phyloP scores from a whole-genome alignment of 2,797 vertebrate species.

The Chelidonichthys spinosus region DNA sequence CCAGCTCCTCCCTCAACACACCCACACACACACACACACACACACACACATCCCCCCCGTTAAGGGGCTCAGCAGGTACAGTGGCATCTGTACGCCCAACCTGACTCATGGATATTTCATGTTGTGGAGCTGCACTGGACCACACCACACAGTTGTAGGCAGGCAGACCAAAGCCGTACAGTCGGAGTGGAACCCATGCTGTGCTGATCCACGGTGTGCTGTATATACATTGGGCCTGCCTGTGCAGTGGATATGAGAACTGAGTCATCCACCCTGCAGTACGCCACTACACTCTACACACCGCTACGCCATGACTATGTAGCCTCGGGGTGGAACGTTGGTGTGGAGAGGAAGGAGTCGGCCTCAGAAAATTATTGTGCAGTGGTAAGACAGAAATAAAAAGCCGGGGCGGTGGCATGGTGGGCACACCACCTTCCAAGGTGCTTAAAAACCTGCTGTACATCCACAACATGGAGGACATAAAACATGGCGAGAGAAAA shows the following conservation, averaged over 20 bases:
- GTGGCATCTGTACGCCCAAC: conserved; percentile 75
- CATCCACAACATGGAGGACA: neutral
- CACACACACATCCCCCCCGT: conserved; percentile 36
- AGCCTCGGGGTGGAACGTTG: conserved; percentile 37
- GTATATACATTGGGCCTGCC: conserved; percentile 22
- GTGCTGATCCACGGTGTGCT: conserved; percentile 36
- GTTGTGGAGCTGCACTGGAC: conserved; percentile 55
- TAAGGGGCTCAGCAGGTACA: conserved; percentile 70
- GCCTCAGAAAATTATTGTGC: conserved; percentile 28
- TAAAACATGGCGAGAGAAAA: conserved; percentile 11
- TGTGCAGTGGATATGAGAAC: conserved; percentile 29
- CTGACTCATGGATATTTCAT: conserved; percentile 81
- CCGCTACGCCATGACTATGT: conserved; percentile 21
- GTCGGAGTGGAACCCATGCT: conserved; percentile 59
- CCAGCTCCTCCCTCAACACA: conserved; percentile 9
- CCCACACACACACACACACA: conserved; percentile 10
- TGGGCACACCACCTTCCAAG: conserved; percentile 23
- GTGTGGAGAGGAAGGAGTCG: conserved; percentile 35
- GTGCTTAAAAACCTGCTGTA: conserved; percentile 29
- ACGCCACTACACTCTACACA: conserved; percentile 19
- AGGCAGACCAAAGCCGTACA: conserved; percentile 61
- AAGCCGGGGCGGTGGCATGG: conserved; percentile 22
- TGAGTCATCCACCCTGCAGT: conserved; percentile 56
- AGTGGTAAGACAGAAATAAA: conserved; percentile 47
- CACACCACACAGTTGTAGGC: conserved; percentile 51